Evolutionary conservation across 1,140 invertebrate genomes (phyloP).

Genomic region (Drosophila orosa): DNA sequence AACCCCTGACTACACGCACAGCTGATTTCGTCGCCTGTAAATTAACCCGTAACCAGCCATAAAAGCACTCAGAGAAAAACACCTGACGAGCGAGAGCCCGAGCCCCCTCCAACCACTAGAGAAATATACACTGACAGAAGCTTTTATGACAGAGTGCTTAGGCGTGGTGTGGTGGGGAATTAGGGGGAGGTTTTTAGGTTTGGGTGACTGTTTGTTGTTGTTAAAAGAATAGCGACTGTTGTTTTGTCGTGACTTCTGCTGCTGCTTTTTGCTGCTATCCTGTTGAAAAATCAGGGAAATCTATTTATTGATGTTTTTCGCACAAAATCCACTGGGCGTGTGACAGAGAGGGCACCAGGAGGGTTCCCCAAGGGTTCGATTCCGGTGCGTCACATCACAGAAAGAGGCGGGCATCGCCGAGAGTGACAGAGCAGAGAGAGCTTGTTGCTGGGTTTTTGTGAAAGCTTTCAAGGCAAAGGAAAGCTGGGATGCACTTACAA

Average conservation of each 20-base stretch:
- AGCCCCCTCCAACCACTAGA: constrained; percentile 6
- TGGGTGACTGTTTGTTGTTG: background rate
- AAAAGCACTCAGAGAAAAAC: constrained; percentile 16
- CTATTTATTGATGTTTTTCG: constrained; percentile 84
- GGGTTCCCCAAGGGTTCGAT: constrained; percentile 37
- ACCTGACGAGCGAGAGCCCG: constrained; percentile 37
- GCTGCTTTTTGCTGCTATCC: constrained; percentile 69
- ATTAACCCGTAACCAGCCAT: constrained; percentile 25
- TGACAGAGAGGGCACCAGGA: constrained; percentile 14
- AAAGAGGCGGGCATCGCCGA: background rate
- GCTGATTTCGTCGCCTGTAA: constrained; percentile 27
- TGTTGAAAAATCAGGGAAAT: constrained; percentile 84
- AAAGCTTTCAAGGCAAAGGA: constrained; percentile 19
- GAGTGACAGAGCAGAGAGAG: constrained; percentile 7
- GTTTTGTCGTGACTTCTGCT: constrained; percentile 5
- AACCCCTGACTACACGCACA: constrained; percentile 35
- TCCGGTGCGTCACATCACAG: constrained; percentile 19
- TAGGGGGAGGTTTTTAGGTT: constrained; percentile 11
- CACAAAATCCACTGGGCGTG: constrained; percentile 11
- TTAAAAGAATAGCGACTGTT: constrained; percentile 24
- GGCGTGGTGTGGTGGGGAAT: constrained; percentile 2
- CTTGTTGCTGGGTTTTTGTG: constrained; percentile 21
- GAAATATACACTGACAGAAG: constrained; percentile 31
- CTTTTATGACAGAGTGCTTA: constrained; percentile 28
- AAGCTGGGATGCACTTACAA: constrained; percentile 5